Evolutionary conservation across 1,140 invertebrate species (phyloP).

Genomic region (Ceratoteleas bidentatus): DNA sequence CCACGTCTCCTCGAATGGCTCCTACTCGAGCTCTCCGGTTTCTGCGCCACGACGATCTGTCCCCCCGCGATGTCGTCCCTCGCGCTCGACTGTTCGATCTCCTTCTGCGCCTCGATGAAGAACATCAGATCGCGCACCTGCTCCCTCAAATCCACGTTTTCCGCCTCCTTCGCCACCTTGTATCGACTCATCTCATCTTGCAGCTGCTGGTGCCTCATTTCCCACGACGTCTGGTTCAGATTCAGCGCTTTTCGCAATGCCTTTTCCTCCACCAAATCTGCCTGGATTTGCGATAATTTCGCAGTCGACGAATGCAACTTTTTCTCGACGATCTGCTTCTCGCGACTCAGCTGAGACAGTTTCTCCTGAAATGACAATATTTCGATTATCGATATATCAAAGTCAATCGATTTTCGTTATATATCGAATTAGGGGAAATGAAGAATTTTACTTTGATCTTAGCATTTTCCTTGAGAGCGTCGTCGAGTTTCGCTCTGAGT

Average conservation of each 20-base stretch:
- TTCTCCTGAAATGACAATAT: slow-evolving; percentile 55
- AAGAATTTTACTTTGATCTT: slow-evolving; percentile 40
- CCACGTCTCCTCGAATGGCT: slow-evolving; percentile 31
- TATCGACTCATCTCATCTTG: slow-evolving; percentile 58
- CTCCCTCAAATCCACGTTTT: slow-evolving; percentile 93
- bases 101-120: slow-evolving; percentile 55
- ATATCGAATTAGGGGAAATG: too few relatives aligned
- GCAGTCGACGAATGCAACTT: slow-evolving; percentile 62
- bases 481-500: slow-evolving; percentile 81
- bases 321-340: slow-evolving; percentile 52
- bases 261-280: slow-evolving; percentile 56
- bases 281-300: slow-evolving; percentile 56
- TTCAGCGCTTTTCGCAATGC: slow-evolving; percentile 53
- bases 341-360: slow-evolving; percentile 47
- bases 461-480: slow-evolving; percentile 35
- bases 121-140: slow-evolving; percentile 95
- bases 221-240: slow-evolving; percentile 63
- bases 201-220: slow-evolving; percentile 59
- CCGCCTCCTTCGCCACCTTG: slow-evolving; percentile 84
- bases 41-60: slow-evolving; percentile 83
- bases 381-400: too few relatives aligned
- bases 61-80: slow-evolving; percentile 87
- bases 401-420: too few relatives aligned
- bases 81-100: slow-evolving; percentile 68
- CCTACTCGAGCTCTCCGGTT: slow-evolving; percentile 22